These are phyloP conservation scores for Ictalurus furcatus DNA, from an alignment of 2,113 vertebrate genomes.

Conservation along the genomic window DNA sequence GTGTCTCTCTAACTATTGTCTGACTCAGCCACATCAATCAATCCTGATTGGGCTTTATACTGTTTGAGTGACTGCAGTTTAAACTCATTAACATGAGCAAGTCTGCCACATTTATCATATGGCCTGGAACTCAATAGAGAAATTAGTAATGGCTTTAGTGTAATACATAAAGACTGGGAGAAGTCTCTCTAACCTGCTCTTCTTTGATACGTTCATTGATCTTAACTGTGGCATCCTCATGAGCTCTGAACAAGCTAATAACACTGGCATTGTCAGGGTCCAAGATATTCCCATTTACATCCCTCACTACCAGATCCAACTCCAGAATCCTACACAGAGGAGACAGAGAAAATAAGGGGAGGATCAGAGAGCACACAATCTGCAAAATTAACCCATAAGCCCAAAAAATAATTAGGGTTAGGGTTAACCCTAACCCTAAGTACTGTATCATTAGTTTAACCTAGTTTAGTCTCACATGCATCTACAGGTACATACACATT, in stretches of 20 bases:
- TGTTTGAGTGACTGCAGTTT: neutral
- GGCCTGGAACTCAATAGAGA: neutral
- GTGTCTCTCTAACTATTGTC: neutral
- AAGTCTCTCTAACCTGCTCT: conserved; percentile 77
- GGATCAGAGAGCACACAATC: neutral
- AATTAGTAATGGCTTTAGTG: neutral
- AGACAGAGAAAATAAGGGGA: neutral
- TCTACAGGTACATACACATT: neutral
- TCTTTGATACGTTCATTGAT: conserved; percentile 93
- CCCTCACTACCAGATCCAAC: conserved; percentile 89
- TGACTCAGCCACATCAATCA: conserved; percentile 5
- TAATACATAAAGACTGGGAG: neutral
- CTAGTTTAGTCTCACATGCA: no score
- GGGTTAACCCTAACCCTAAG: no score
- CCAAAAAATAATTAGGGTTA: neutral
- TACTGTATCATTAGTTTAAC: no score
- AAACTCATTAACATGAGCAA: neutral
- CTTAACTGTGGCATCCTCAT: conserved; percentile 87
- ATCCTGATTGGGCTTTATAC: conserved; percentile 8
- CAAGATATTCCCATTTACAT: conserved; percentile 91
- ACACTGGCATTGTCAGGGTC: conserved; percentile 91
- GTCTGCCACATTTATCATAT: conserved; percentile 7
- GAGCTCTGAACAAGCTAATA: conserved; percentile 93
- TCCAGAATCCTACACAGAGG: conserved; percentile 82
- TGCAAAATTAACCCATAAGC: neutral